Conservation (phyloP, 2,888 invertebrate species). For the Tachystola acroxantha region DNA sequence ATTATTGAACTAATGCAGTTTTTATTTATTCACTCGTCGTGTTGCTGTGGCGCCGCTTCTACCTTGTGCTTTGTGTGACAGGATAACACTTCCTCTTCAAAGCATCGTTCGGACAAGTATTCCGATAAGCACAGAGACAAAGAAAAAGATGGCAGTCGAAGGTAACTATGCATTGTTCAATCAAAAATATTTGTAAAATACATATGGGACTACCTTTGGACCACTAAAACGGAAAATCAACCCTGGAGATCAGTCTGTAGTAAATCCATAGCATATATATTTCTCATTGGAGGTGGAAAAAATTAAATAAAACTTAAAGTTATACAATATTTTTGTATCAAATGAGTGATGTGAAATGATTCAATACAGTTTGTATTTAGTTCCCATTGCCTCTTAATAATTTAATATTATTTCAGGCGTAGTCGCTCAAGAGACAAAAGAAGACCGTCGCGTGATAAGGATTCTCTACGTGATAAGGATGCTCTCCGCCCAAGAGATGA, state of each 20-base stretch:
- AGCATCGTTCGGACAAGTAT: slow-evolving; percentile 76
- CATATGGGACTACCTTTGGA: too few relatives aligned
- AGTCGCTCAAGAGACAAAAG: slow-evolving; percentile 37
- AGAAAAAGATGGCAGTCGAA: slow-evolving; percentile 56
- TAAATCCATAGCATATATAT: too few relatives aligned
- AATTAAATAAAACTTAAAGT: too few relatives aligned
- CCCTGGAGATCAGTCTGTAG: neutral
- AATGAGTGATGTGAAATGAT: too few relatives aligned
- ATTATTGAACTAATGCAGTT: slow-evolving; percentile 69
- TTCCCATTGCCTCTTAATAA: too few relatives aligned
- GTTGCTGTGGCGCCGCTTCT: slow-evolving; percentile 79
- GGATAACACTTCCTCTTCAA: slow-evolving; percentile 77
- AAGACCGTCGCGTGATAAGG: slow-evolving; percentile 34
- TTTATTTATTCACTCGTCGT: slow-evolving; percentile 77
- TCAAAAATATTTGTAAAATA: neutral
- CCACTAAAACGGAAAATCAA: too few relatives aligned
- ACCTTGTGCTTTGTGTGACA: slow-evolving; percentile 80
- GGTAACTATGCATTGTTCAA: slow-evolving; percentile 40
- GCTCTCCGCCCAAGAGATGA: too few relatives aligned
- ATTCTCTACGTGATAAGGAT: slow-evolving; percentile 40
- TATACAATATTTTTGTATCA: too few relatives aligned
- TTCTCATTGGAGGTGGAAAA: neutral
- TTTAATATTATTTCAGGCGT: slow-evolving; percentile 55
- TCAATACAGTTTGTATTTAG: too few relatives aligned
- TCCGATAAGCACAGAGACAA: slow-evolving; percentile 74